phyloP scores from a whole-genome alignment of 2,888 invertebrate genomes.

The Apodemia duryi region DNA sequence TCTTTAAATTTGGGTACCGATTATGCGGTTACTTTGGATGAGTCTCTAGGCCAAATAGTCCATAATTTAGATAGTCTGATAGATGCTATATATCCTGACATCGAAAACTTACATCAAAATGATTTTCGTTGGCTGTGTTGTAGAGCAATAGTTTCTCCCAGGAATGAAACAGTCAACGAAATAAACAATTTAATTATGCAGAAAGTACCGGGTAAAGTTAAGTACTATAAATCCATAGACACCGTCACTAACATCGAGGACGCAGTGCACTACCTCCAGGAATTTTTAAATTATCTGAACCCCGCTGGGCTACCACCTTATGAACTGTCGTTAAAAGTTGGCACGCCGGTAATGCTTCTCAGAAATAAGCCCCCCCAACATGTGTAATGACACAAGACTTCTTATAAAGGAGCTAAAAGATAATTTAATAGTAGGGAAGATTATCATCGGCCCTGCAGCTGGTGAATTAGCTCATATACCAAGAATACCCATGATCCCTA shows the following conservation, averaged over 20 bases:
- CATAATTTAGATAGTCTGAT: slow-evolving; percentile 21
- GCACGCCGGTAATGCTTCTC: no score
- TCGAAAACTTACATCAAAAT: slow-evolving; percentile 26
- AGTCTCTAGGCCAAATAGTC: slow-evolving; percentile 21
- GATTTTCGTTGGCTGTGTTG: slow-evolving; percentile 33
- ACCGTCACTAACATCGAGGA: slow-evolving; percentile 17
- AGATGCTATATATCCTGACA: slow-evolving; percentile 20
- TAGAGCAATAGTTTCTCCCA: slow-evolving; percentile 34
- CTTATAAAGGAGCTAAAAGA: no score
- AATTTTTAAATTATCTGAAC: slow-evolving; percentile 32
- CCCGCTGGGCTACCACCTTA: no score
- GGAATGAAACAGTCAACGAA: slow-evolving; percentile 26
- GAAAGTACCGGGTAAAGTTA: not conserved
- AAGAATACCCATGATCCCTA: no score
- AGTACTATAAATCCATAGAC: slow-evolving; percentile 14
- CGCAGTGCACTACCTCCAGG: slow-evolving; percentile 22
- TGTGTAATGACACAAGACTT: no score
- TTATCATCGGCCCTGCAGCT: no score
- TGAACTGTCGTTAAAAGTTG: no score
- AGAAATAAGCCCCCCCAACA: no score
- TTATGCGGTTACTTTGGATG: not conserved
- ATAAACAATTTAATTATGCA: slow-evolving; percentile 28
- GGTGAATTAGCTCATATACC: no score
- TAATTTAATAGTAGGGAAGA: no score
- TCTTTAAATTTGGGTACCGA: slow-evolving; percentile 25